These are phyloP conservation scores for Osedax frankpressi DNA, from an alignment of 2,888 invertebrate genomes.

Conservation along the genomic window DNA sequence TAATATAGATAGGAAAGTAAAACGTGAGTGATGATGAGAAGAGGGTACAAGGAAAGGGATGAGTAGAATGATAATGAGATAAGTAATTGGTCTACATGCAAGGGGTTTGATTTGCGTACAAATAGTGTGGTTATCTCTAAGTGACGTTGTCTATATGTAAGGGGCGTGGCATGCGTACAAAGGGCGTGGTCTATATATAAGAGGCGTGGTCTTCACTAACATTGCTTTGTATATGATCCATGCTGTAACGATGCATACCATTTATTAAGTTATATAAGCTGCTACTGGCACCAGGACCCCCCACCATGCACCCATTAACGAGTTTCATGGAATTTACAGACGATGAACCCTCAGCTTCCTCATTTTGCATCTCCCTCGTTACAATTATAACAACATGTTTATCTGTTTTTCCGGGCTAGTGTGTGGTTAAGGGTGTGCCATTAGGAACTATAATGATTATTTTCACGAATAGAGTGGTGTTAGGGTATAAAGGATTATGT, in stretches of 20 bases:
- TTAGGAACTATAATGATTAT: too few species aligned
- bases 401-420: slow-evolving; percentile 11
- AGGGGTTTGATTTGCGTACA: too few species aligned
- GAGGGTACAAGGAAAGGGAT: too few species aligned
- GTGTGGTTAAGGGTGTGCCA: background rate
- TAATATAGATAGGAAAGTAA: too few species aligned
- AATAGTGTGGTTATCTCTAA: too few species aligned
- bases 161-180: too few species aligned
- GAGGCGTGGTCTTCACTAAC: background rate
- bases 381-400: slow-evolving; percentile 32
- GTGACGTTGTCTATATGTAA: too few species aligned
- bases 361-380: slow-evolving; percentile 26
- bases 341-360: background rate
- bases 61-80: too few species aligned
- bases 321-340: background rate
- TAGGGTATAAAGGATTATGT: background rate
- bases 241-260: background rate
- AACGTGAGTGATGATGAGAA: too few species aligned
- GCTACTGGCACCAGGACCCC: background rate
- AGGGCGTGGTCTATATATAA: too few species aligned
- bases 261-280: background rate
- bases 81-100: too few species aligned
- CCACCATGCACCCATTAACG: background rate
- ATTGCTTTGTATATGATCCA: background rate
- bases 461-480: too few species aligned